A percentile compares a stretch with the other conserved stretches of the same genome.
Conservation (phyloP, 2,797 vertebrate genomes). For the Poliocrania exsul region DNA sequence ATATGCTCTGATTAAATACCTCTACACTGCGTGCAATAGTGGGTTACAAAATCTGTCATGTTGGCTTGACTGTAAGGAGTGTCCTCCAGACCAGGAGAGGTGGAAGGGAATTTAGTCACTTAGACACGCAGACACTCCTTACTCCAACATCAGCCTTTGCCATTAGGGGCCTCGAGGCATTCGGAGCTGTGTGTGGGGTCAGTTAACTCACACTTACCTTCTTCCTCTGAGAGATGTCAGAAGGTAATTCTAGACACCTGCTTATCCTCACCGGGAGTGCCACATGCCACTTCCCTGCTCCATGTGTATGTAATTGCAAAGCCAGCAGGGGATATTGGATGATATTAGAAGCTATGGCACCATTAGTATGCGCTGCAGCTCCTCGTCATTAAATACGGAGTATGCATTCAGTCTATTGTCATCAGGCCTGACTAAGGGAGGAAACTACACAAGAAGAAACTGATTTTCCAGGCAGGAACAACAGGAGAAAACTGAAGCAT, state of each 20-base stretch:
- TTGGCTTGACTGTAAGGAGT: background rate
- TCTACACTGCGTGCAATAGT: background rate
- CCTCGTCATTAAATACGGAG: conserved; percentile 24
- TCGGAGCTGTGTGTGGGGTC: conserved; percentile 15
- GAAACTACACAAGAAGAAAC: background rate
- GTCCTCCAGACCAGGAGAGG: background rate
- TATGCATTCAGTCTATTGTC: conserved; percentile 28
- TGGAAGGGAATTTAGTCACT: background rate
- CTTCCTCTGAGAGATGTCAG: conserved; percentile 49
- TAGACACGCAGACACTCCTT: background rate
- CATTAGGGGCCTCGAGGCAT: background rate
- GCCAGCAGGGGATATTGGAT: conserved; percentile 66
- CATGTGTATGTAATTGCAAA: conserved; percentile 61
- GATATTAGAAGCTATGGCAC: conserved; percentile 59
- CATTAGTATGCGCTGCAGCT: conserved; percentile 61
- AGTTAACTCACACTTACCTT: conserved; percentile 49
- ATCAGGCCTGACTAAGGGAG: conserved; percentile 7
- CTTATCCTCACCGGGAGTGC: conserved; percentile 65
- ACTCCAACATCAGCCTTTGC: conserved; percentile 7
- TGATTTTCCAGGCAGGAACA: background rate
- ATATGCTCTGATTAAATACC: background rate
- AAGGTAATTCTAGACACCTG: conserved; percentile 68
- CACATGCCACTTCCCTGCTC: conserved; percentile 60
- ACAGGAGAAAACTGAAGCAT: background rate
- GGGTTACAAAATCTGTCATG: background rate